Evolutionary conservation across 2,888 invertebrate genomes (phyloP), one percentile per base, ranked within the genome.

Genomic region (Tryphoninae sp.): DNA sequence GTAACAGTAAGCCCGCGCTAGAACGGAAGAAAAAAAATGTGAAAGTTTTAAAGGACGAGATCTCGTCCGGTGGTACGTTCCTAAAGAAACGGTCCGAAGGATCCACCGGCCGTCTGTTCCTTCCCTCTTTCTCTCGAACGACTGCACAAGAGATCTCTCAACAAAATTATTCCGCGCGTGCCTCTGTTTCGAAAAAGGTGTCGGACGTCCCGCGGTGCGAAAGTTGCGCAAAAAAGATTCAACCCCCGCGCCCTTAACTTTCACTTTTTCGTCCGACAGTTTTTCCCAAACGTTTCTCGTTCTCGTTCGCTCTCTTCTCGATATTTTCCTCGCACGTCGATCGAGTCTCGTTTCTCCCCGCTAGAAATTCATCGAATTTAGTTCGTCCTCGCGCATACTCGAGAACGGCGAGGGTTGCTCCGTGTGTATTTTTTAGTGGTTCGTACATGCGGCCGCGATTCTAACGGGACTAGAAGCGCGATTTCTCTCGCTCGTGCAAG

Each of bases 151-250:
- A n/a, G 42, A 75, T 65, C 49, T 72, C 19, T 42, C 61, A 11
- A 23, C 19, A 62, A 40, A 22, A 58, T 78, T 73, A 67, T 79
- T 58, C 42, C 40, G 26, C 68, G 33, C 22, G 45, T 68, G 16
- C 68, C 61, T 42, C 49, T 58, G 68, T 76, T 78, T 62, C 51
- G 51, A 78, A 71, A 82, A 89, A 88, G 89, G 89, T 88, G 89
- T 86, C 78, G 77, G 88, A 82, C 87, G 73, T 84, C 89, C 89
- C 82, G 87, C 82, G 83, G 89, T 26, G 89, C 84, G 83, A 85
- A 81, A 85, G 86, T 87, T 86, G 86, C 88, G 90, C 88, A 89
- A 90, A 89, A 89, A 81, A 75, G 75, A 77, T 79, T 82, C 75
- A 73, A 77, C 77, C 82, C 80, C 59, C 64, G 22, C 64, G 65